phyloP scores from a whole-genome alignment of 1,140 invertebrate genomes.

The Charaxes varanes region DNA sequence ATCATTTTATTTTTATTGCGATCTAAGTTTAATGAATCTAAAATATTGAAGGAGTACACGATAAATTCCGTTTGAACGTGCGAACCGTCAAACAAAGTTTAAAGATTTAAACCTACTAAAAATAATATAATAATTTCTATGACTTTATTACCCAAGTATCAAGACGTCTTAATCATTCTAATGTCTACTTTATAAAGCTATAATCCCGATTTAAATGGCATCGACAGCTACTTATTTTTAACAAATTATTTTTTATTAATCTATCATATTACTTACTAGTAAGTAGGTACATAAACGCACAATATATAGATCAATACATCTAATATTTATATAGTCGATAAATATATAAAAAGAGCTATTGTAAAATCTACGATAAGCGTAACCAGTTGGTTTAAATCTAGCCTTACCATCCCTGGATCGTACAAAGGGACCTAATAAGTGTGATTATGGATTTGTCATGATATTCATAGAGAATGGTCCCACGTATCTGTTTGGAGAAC shows the following conservation, averaged over 20 bases:
- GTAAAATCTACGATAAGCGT: slow-evolving; percentile 66
- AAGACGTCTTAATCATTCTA: slow-evolving; percentile 9
- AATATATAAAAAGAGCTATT: slow-evolving; percentile 66
- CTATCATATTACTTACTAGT: slow-evolving; percentile 15
- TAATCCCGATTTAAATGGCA: slow-evolving; percentile 68
- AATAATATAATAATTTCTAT: no score
- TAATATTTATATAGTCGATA: slow-evolving; percentile 48
- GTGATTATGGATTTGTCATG: slow-evolving; percentile 61
- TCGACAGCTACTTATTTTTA: slow-evolving; percentile 31
- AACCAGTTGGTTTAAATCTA: slow-evolving; percentile 60
- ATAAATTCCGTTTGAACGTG: no score
- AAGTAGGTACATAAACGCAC: slow-evolving; percentile 51
- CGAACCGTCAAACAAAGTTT: no score
- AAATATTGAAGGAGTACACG: no score
- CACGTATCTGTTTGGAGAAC: slow-evolving; percentile 51
- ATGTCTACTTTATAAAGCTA: slow-evolving; percentile 72
- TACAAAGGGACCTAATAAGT: slow-evolving; percentile 47
- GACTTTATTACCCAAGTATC: slow-evolving; percentile 10
- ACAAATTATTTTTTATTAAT: slow-evolving; percentile 22
- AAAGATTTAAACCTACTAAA: no score
- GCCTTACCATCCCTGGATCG: slow-evolving; percentile 51
- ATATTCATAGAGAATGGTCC: slow-evolving; percentile 67
- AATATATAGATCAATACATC: slow-evolving; percentile 54
- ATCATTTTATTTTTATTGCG: no score
- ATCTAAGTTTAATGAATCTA: no score